Conservation (phyloP, 2,113 vertebrate genomes). For the Ptychochromis oligacanthus region DNA sequence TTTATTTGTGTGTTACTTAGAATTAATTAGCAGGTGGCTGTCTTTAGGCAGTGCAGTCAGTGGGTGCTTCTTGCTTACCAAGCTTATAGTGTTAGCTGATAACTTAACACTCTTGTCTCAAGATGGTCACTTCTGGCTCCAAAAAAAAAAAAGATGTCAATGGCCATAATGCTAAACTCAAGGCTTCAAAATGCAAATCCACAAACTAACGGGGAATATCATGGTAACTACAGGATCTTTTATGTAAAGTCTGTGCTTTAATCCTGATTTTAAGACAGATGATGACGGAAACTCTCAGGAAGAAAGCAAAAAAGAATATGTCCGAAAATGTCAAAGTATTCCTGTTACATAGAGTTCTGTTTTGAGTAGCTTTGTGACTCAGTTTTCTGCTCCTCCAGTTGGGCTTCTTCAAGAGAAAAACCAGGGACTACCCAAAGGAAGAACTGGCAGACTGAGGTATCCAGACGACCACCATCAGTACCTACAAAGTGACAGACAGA, state of each 20-base stretch:
- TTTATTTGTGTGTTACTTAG: no score
- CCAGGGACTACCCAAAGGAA: slow-evolving; percentile 77
- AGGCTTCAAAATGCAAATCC: not conserved
- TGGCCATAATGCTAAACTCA: not conserved
- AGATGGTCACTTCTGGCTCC: not conserved
- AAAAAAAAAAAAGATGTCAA: not conserved
- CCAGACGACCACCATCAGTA: slow-evolving; percentile 11
- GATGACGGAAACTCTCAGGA: not conserved
- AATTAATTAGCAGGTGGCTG: no score
- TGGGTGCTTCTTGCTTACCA: no score
- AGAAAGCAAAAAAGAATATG: not conserved
- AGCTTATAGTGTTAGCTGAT: not conserved
- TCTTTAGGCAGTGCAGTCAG: not conserved
- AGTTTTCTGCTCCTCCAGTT: slow-evolving; percentile 61
- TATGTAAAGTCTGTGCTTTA: not conserved
- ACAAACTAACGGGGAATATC: not conserved
- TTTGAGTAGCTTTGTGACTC: not conserved
- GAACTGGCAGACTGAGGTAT: slow-evolving; percentile 71
- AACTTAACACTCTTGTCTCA: not conserved
- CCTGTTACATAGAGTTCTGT: no score
- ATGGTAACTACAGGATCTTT: not conserved
- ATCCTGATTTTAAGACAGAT: not conserved
- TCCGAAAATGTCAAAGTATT: not conserved
- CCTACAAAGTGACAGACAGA: slow-evolving; percentile 9
- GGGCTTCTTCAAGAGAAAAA: slow-evolving; percentile 84